These are phyloP conservation scores for Pontoporia blainvillei DNA, from an alignment of 2,113 vertebrate genomes.

Conservation along the genomic window DNA sequence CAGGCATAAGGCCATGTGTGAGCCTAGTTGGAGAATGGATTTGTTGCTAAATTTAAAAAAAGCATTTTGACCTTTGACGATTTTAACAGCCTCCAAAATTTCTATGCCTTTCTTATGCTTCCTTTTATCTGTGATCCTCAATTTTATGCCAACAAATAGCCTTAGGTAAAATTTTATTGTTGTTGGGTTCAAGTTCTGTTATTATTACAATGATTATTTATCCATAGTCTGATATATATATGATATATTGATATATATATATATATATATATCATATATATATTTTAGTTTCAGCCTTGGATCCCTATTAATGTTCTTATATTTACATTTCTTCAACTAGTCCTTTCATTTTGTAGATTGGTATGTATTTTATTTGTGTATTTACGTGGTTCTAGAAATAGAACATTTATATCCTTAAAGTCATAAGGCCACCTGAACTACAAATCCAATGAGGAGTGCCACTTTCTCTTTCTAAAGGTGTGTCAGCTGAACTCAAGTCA, in stretches of 20 bases:
- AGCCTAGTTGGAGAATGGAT: background rate
- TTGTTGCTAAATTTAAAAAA: background rate
- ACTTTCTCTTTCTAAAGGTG: background rate
- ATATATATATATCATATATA: too few species aligned
- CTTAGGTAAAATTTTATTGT: background rate
- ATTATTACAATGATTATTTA: background rate
- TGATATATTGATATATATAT: too few species aligned
- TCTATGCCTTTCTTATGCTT: background rate
- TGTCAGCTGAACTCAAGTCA: background rate
- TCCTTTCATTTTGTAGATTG: constrained; percentile 17
- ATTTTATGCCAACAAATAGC: background rate
- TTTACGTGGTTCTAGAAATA: constrained; percentile 4
- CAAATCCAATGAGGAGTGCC: background rate
- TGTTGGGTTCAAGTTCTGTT: background rate
- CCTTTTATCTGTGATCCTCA: background rate
- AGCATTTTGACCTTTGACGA: background rate
- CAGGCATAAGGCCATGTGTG: background rate
- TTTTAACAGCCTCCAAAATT: background rate
- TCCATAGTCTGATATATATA: background rate
- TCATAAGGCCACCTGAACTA: background rate
- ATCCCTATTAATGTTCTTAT: background rate
- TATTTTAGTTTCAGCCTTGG: background rate
- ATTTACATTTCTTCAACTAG: constrained; percentile 17
- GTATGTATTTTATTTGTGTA: background rate
- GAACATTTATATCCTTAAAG: background rate